phyloP scores from a whole-genome alignment of 1,140 invertebrate genomes.

The Popillia japonica region DNA sequence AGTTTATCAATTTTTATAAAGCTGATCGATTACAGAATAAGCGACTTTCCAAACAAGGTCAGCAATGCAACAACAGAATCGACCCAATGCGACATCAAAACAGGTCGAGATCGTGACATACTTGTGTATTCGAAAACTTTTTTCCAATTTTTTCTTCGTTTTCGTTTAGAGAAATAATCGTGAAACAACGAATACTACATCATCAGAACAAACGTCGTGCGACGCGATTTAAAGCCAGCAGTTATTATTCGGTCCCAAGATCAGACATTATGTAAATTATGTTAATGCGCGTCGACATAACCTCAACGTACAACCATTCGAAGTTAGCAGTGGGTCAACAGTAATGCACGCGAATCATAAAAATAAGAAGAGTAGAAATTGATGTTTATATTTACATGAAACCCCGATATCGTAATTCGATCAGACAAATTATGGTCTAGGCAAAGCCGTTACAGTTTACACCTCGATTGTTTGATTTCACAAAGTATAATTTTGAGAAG shows the following conservation, averaged over 20 bases:
- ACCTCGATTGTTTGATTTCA: background rate
- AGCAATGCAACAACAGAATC: constrained; percentile 20
- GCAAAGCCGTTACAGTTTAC: constrained; percentile 4
- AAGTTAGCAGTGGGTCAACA: constrained; percentile 1
- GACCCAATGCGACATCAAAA: constrained; percentile 6
- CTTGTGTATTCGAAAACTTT: constrained; percentile 21
- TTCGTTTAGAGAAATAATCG: constrained; percentile 11
- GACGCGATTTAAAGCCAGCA: background rate
- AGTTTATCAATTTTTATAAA: background rate
- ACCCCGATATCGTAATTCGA: background rate
- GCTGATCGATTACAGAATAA: background rate
- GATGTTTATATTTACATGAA: background rate
- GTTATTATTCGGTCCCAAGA: constrained; percentile 8
- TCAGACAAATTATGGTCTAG: background rate
- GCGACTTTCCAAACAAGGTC: constrained; percentile 4
- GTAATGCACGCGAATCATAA: background rate
- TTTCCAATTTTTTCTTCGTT: background rate
- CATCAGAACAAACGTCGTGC: background rate
- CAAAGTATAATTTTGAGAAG: background rate
- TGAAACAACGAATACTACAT: constrained; percentile 10
- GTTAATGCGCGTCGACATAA: background rate
- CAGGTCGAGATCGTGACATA: constrained; percentile 23
- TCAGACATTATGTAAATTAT: constrained; percentile 13
- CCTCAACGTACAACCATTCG: background rate
- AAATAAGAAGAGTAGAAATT: background rate